A percentile compares a stretch with the other conserved stretches of the same genome.
Conservation (phyloP, 2,113 vertebrate genomes). For the Neodontobutis hainanensis region DNA sequence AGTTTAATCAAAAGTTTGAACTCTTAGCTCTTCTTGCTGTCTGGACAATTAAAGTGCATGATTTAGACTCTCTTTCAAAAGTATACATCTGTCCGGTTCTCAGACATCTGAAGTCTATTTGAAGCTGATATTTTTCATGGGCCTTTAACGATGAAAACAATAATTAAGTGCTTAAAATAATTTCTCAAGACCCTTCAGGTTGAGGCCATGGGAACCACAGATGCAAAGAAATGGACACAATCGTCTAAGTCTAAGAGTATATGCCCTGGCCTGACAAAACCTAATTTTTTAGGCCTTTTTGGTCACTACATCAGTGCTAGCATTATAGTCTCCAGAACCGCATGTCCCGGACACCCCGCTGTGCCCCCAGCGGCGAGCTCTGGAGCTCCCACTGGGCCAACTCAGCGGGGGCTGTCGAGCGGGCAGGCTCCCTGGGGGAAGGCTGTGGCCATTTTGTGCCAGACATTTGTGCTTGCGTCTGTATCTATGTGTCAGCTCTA, state of each 20-base stretch:
- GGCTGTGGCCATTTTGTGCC: constrained; percentile 53
- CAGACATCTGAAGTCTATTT: constrained; percentile 33
- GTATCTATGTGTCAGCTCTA: constrained; percentile 16
- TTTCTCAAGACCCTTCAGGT: constrained; percentile 72
- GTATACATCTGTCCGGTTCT: constrained; percentile 36
- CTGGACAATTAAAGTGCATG: constrained; percentile 7
- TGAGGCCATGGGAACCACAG: constrained; percentile 70
- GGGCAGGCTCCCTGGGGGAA: constrained; percentile 52
- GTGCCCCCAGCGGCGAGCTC: constrained; percentile 50
- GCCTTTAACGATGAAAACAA: constrained; percentile 51
- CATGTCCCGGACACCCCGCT: constrained; percentile 69
- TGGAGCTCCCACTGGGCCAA: constrained; percentile 70
- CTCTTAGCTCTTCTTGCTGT: background rate
- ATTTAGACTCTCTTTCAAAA: constrained; percentile 28
- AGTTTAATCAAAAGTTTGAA: background rate
- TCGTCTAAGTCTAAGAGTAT: constrained; percentile 61
- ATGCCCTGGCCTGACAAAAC: constrained; percentile 48
- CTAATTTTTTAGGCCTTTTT: constrained; percentile 47
- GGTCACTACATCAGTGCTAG: constrained; percentile 61
- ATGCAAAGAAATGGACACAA: constrained; percentile 58
- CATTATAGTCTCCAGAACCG: constrained; percentile 59
- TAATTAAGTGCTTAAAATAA: constrained; percentile 54
- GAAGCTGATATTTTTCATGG: constrained; percentile 40
- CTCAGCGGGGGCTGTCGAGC: constrained; percentile 62
- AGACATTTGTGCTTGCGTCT: constrained; percentile 55